phyloP scores from a whole-genome alignment of 1,140 invertebrate species.

The Wasmannia auropunctata region DNA sequence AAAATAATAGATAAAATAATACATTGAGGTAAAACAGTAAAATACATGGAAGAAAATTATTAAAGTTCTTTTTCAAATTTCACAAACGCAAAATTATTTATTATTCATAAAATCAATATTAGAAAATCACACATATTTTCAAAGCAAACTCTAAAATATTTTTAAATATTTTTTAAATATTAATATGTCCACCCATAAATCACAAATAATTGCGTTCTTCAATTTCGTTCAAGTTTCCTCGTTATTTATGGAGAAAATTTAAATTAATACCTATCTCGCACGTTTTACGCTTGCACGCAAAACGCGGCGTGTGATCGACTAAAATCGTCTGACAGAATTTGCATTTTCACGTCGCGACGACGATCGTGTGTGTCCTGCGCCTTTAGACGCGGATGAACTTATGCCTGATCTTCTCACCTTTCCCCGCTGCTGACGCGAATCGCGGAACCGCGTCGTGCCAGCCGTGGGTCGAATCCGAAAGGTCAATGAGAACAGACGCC shows the following conservation, averaged over 20 bases:
- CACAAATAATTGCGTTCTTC: background rate
- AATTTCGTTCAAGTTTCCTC: background rate
- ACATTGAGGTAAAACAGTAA: background rate
- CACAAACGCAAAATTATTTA: background rate
- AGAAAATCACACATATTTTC: background rate
- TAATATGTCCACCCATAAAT: background rate
- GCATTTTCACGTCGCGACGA: conserved; percentile 43
- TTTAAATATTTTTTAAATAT: background rate
- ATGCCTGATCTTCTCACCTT: conserved; percentile 68
- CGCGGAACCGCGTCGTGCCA: conserved; percentile 5
- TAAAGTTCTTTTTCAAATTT: background rate
- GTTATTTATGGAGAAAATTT: conserved; percentile 16
- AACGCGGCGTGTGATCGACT: conserved; percentile 3
- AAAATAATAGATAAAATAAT: background rate
- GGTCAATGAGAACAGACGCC: conserved; percentile 51
- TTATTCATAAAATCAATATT: background rate
- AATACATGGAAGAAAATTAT: background rate
- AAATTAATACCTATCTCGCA: conserved; percentile 31
- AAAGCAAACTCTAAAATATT: background rate
- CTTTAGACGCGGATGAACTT: conserved; percentile 66
- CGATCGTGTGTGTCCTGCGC: conserved; percentile 57
- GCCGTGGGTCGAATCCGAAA: conserved; percentile 57
- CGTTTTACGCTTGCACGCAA: background rate
- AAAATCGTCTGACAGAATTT: conserved; percentile 49
- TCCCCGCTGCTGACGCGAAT: conserved; percentile 28